Evolutionary conservation across 2,797 vertebrate species (phyloP).

Genomic region (Chloroceryle amazona): DNA sequence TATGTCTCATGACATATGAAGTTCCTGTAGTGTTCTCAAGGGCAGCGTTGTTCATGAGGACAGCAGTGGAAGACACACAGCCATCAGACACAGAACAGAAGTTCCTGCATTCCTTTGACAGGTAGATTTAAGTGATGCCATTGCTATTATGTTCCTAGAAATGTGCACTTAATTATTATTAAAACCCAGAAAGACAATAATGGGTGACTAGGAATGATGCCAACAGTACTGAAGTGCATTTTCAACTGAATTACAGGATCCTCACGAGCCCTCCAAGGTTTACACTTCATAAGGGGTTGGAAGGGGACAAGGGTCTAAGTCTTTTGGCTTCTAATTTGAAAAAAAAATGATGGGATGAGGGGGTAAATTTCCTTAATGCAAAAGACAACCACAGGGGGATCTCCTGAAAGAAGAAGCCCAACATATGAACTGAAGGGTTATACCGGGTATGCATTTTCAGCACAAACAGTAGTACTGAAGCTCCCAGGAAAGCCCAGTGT

Average conservation of each 20-base stretch:
- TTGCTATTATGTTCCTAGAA: background rate
- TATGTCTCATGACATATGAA: background rate
- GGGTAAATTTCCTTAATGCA: background rate
- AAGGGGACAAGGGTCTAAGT: background rate
- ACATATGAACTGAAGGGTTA: background rate
- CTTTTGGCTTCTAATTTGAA: background rate
- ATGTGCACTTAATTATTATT: fast-evolving
- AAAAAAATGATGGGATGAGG: background rate
- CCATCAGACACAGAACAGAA: background rate
- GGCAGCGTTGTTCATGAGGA: fast-evolving
- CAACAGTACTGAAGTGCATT: background rate
- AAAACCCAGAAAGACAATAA: background rate
- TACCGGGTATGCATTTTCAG: background rate
- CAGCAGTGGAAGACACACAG: background rate
- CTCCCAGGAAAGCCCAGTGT: background rate
- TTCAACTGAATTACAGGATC: background rate
- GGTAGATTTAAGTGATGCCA: background rate
- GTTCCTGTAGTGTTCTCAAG: background rate
- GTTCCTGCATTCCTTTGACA: background rate
- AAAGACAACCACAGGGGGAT: background rate
- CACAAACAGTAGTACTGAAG: background rate
- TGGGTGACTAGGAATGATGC: background rate
- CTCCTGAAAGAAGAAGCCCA: background rate
- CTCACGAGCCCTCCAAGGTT: background rate
- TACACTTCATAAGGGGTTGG: background rate